phyloP scores from a whole-genome alignment of 1,140 invertebrate genomes.

The Ctenoplectra terminalis region DNA sequence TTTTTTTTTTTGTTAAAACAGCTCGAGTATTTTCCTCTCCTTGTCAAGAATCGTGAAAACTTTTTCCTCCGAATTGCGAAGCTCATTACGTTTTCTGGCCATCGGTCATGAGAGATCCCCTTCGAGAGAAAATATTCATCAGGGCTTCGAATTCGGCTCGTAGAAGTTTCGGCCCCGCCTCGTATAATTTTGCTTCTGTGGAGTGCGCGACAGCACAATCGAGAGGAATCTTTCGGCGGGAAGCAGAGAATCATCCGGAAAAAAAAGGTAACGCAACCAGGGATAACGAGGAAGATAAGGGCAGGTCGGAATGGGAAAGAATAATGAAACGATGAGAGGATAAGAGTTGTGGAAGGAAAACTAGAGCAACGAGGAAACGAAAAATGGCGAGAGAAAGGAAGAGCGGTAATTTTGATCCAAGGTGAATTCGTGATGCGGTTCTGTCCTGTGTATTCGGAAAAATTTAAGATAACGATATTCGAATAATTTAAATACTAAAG shows the following conservation, averaged over 20 bases:
- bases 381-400: neutral
- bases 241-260: neutral
- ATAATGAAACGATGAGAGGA: neutral
- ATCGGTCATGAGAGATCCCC: neutral
- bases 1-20: neutral
- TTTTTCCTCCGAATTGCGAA: constrained; percentile 15
- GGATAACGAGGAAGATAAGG: neutral
- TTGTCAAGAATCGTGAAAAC: neutral
- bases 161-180: neutral
- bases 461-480: too few species aligned
- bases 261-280: neutral
- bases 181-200: neutral
- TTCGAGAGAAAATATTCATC: neutral
- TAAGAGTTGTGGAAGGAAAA: neutral
- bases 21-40: neutral
- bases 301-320: neutral
- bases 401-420: neutral
- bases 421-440: neutral
- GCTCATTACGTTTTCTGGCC: neutral
- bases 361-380: neutral
- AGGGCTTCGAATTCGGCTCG: neutral
- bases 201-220: neutral
- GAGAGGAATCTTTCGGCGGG: neutral
- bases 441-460: too few species aligned
- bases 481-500: too few species aligned